These are phyloP conservation scores for Crenichthys baileyi DNA, from an alignment of 2,797 vertebrate genomes.

Conservation along the genomic window DNA sequence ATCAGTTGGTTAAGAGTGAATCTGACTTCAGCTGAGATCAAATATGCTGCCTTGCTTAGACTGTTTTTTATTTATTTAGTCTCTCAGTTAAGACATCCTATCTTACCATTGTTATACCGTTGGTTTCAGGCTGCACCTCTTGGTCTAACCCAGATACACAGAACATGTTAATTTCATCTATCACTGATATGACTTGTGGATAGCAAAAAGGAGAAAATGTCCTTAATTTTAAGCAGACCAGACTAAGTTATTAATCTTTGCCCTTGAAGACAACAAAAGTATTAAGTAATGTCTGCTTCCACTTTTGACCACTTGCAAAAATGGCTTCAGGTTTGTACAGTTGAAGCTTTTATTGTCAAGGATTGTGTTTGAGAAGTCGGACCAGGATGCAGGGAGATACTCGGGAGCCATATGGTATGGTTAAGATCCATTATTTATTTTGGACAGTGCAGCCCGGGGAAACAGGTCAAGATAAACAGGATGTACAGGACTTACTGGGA, in stretches of 20 bases:
- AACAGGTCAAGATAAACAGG: too few species aligned
- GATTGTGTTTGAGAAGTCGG: too few species aligned
- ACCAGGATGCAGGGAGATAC: too few species aligned
- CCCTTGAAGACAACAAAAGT: not conserved
- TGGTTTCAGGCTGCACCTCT: not conserved
- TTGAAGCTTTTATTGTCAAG: not conserved
- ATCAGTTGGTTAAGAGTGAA: too few species aligned
- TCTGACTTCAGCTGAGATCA: too few species aligned
- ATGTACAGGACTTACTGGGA: too few species aligned
- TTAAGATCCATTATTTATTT: too few species aligned
- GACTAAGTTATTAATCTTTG: slow-evolving; percentile 1
- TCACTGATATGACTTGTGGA: not conserved
- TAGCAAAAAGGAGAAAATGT: not conserved
- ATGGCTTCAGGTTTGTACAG: not conserved
- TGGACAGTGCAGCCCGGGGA: too few species aligned
- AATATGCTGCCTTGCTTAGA: too few species aligned
- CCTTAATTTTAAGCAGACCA: not conserved
- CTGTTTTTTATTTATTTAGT: not conserved
- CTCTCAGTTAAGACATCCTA: not conserved
- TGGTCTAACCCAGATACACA: not conserved
- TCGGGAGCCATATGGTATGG: too few species aligned
- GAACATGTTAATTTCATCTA: not conserved
- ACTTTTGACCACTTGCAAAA: slow-evolving; percentile 6
- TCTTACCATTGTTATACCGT: not conserved
- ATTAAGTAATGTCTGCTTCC: not conserved